Percentiles rank a stretch among this genome's conserved stretches.
Evolutionary conservation across 2,797 vertebrate genomes (phyloP).

Genomic region (Cirrhinus mrigala): DNA sequence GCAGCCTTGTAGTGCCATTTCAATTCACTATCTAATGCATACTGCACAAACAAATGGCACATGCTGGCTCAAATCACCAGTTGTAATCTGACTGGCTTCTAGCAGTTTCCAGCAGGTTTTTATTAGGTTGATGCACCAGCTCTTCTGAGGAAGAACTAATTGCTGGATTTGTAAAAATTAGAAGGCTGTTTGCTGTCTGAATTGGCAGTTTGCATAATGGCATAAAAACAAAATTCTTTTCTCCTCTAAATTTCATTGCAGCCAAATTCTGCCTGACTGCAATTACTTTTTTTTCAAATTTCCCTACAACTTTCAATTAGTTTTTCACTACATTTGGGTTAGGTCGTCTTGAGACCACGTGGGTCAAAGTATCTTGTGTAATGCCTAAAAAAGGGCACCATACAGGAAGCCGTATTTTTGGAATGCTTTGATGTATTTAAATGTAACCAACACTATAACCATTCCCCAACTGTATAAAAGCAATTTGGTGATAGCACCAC

Average conservation of each 20-base stretch:
- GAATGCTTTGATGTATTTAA: background rate
- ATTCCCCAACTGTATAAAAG: background rate
- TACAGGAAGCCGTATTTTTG: background rate
- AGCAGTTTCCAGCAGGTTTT: background rate
- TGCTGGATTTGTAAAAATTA: background rate
- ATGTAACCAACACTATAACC: background rate
- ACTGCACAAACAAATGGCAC: background rate
- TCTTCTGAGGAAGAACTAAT: background rate
- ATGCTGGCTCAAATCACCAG: background rate
- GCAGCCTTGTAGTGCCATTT: background rate
- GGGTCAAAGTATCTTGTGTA: background rate
- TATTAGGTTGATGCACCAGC: background rate
- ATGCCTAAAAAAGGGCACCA: background rate
- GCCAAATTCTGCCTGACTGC: background rate
- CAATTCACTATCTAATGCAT: background rate
- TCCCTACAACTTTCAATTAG: background rate
- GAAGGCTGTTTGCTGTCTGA: background rate
- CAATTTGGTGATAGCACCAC: background rate
- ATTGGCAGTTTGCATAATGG: background rate
- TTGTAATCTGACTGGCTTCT: background rate
- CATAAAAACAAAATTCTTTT: background rate
- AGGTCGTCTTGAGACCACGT: background rate
- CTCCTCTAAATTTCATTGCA: background rate
- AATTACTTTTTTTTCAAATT: background rate
- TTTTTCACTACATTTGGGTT: background rate